These are phyloP conservation scores for Cladopsammia gracilis DNA, from an alignment of 64 coral and sea anemone species.

Conservation along the genomic window DNA sequence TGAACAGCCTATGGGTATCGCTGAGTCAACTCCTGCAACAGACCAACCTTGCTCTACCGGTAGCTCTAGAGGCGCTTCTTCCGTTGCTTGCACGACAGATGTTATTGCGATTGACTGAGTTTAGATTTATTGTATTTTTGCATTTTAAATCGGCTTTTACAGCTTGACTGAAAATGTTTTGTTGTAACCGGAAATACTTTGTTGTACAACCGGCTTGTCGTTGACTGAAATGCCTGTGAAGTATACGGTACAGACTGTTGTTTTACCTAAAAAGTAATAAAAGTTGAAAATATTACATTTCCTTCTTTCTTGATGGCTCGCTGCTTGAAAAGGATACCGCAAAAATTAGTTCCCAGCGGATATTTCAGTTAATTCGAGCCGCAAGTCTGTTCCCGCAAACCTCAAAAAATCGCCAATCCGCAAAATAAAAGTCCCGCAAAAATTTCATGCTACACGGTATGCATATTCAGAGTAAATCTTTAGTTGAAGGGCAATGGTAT, in stretches of 20 bases:
- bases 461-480: no score
- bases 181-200: no score
- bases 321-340: not conserved
- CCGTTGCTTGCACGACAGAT: not conserved
- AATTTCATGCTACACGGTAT: constrained; percentile 8
- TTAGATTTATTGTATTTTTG: no score
- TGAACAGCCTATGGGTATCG: not conserved
- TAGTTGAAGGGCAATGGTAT: no score
- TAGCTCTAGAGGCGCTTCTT: not conserved
- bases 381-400: no score
- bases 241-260: not conserved
- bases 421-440: not conserved
- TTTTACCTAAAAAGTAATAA: constrained; percentile 5
- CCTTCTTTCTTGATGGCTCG: not conserved
- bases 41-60: not conserved
- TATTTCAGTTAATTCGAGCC: not conserved
- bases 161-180: no score
- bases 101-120: not conserved
- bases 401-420: no score
- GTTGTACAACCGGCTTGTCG: no score
- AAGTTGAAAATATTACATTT: constrained; percentile 3
- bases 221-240: not conserved
- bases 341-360: not conserved
- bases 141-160: no score
- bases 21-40: not conserved